These are phyloP conservation scores for Crossocerus cetratus DNA, from an alignment of 2,888 invertebrate species.

Conservation along the genomic window DNA sequence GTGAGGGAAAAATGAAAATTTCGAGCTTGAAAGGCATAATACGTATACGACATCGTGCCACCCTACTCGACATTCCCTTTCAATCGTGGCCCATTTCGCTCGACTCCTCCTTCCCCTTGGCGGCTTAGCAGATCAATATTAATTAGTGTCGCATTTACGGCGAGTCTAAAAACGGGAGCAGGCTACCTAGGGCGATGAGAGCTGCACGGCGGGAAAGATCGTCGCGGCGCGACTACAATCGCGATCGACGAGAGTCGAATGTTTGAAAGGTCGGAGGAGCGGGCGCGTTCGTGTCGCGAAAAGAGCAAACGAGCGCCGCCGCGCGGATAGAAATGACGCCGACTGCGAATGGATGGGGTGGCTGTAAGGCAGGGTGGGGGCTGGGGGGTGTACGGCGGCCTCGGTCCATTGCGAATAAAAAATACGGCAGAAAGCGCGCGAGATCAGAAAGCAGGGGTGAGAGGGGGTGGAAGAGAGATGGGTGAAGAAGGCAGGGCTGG, in stretches of 20 bases:
- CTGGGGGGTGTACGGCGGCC: neutral
- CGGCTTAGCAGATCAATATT: neutral
- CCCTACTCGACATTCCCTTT: no score
- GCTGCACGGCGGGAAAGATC: neutral
- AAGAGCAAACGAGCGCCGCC: conserved; percentile 23
- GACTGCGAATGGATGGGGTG: conserved; percentile 36
- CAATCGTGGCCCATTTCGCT: no score
- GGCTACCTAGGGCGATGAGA: neutral
- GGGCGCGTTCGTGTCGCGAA: conserved; percentile 23
- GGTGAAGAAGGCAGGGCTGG: neutral
- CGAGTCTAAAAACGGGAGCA: neutral
- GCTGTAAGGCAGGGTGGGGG: conserved; percentile 36
- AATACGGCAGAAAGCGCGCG: neutral
- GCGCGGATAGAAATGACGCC: conserved; percentile 33
- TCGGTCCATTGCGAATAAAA: conserved; percentile 45
- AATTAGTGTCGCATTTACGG: neutral
- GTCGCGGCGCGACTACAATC: conserved; percentile 7
- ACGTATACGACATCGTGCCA: no score
- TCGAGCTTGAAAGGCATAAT: no score
- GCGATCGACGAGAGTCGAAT: conserved; percentile 54
- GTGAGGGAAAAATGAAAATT: no score
- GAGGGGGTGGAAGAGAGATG: no score
- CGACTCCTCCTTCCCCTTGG: no score
- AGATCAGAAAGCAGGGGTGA: no score
- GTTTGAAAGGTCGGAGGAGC: conserved; percentile 32